phyloP scores from a whole-genome alignment of 2,113 vertebrate genomes.

The Otis tarda region DNA sequence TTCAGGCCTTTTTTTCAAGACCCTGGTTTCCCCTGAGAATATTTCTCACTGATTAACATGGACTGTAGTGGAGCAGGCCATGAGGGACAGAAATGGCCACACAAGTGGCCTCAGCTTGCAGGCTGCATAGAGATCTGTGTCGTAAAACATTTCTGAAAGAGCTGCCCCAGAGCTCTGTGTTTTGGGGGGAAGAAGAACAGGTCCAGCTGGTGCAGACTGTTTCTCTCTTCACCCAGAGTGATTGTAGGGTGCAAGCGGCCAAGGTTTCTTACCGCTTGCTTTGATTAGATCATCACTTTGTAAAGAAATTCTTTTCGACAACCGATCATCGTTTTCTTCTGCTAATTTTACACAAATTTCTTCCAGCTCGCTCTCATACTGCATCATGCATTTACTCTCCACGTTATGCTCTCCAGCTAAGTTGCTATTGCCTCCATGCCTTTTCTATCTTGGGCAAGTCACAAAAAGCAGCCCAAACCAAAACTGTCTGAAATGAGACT shows the following conservation, averaged over 20 bases:
- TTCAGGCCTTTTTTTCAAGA: neutral
- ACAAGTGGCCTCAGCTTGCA: neutral
- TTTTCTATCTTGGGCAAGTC: neutral
- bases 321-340: neutral
- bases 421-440: neutral
- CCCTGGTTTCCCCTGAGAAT: neutral
- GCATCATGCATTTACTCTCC: neutral
- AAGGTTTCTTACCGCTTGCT: neutral
- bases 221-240: neutral
- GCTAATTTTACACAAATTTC: neutral
- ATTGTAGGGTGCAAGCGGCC: neutral
- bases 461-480: neutral
- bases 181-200: neutral
- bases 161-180: neutral
- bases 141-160: neutral
- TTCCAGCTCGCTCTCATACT: neutral
- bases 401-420: neutral
- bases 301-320: neutral
- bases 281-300: neutral
- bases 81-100: neutral
- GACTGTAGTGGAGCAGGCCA: neutral
- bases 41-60: neutral
- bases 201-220: neutral
- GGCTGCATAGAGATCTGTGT: neutral
- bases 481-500: neutral